These are phyloP conservation scores for Caenorhabditis sp. DNA, from an alignment of 2,888 invertebrate genomes.

Conservation along the genomic window DNA sequence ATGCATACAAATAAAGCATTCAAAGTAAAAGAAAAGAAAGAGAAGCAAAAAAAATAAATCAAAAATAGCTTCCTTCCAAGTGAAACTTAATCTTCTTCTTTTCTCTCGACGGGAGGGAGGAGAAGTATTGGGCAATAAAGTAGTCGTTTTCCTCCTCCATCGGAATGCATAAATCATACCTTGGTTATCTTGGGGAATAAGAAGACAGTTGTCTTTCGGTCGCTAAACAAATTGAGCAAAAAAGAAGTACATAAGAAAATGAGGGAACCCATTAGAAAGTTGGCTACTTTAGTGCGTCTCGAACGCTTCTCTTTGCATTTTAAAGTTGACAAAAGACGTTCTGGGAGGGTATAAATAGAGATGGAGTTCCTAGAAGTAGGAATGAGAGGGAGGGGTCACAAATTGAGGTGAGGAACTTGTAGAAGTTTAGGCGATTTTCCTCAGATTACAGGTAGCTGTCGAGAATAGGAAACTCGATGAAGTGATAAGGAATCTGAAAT, in stretches of 20 bases:
- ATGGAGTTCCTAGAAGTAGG: slow-evolving; percentile 2
- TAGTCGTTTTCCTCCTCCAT: not conserved
- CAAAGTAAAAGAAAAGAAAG: not conserved
- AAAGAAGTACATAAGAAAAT: not conserved
- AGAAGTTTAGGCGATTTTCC: not conserved
- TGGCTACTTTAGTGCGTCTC: not conserved
- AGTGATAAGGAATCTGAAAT: not conserved
- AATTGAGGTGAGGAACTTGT: not conserved
- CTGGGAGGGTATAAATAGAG: slow-evolving; percentile 12
- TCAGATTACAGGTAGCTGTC: no score
- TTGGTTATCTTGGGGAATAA: not conserved
- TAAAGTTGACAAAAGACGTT: slow-evolving; percentile 26
- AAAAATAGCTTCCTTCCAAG: slow-evolving; percentile 33
- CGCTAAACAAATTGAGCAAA: slow-evolving; percentile 17
- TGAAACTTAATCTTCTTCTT: slow-evolving; percentile 55
- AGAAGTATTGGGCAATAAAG: slow-evolving; percentile 45
- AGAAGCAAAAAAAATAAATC: slow-evolving; percentile 30
- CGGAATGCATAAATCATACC: slow-evolving; percentile 59
- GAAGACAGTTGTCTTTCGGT: slow-evolving; percentile 12
- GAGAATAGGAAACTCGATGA: not conserved
- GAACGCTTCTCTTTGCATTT: slow-evolving; percentile 56
- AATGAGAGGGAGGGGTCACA: not conserved
- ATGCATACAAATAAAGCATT: not conserved
- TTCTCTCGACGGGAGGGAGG: slow-evolving; percentile 6
- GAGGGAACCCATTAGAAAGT: slow-evolving; percentile 22